Percentiles rank a stretch among this genome's conserved stretches.
Conservation (phyloP, 2,888 invertebrate genomes). For the Apocheima hispidaria region DNA sequence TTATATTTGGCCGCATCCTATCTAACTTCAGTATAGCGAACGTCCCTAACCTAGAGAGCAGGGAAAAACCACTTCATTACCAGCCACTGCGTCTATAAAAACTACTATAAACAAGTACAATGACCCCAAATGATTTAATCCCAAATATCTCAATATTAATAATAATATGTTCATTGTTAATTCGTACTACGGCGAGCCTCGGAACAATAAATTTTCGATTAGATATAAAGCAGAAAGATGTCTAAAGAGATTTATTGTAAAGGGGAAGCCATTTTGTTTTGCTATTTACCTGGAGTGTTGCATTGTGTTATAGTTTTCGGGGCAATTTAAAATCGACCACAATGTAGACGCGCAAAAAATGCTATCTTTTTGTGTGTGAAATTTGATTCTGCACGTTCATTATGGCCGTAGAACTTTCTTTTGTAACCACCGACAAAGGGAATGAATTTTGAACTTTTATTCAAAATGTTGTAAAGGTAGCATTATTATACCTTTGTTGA, state of each 20-base stretch:
- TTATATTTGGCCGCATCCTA: slow-evolving; percentile 3
- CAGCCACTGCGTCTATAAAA: slow-evolving; percentile 71
- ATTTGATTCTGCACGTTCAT: slow-evolving; percentile 73
- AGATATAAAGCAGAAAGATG: slow-evolving; percentile 76
- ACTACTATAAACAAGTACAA: slow-evolving; percentile 65
- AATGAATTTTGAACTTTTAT: slow-evolving; percentile 53
- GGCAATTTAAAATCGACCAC: slow-evolving; percentile 80
- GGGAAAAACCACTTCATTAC: slow-evolving; percentile 80
- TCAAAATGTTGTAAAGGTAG: slow-evolving; percentile 26
- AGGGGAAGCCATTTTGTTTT: slow-evolving; percentile 70
- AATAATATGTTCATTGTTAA: slow-evolving; percentile 82
- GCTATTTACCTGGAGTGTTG: slow-evolving; percentile 78
- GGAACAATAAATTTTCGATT: slow-evolving; percentile 83
- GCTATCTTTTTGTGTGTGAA: slow-evolving; percentile 68
- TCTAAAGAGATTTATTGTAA: slow-evolving; percentile 72
- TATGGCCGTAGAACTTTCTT: slow-evolving; percentile 64
- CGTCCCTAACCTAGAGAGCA: slow-evolving; percentile 67
- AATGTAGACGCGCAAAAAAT: slow-evolving; percentile 68
- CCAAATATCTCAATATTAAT: slow-evolving; percentile 68
- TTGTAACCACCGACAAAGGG: slow-evolving; percentile 68
- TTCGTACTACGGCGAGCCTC: slow-evolving; percentile 76
- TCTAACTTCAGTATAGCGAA: background rate
- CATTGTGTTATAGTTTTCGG: slow-evolving; percentile 63
- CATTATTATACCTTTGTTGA: slow-evolving; percentile 35
- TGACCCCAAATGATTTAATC: slow-evolving; percentile 68